A percentile compares a stretch with the other conserved stretches of the same genome.
Conservation (phyloP, 2,113 vertebrate genomes). For the Lepus timidus region DNA sequence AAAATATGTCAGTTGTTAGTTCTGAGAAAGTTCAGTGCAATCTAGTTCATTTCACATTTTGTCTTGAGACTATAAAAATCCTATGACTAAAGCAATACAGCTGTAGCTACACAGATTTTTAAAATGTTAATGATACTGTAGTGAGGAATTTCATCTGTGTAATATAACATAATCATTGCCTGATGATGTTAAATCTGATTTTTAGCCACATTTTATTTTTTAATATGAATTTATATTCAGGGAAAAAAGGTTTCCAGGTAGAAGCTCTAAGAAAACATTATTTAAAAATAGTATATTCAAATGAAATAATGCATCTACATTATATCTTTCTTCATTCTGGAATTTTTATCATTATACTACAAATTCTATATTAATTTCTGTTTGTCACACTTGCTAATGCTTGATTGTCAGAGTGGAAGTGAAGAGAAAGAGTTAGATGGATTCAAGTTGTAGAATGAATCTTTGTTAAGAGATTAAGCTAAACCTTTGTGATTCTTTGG, state of each 20-base stretch:
- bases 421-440: not conserved
- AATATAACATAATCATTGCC: not conserved
- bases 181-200: not conserved
- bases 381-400: not conserved
- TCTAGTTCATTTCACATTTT: not conserved
- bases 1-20: conserved; percentile 24
- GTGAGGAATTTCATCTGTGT: not conserved
- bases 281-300: not conserved
- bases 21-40: not conserved
- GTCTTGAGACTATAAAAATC: not conserved
- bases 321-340: conserved; percentile 10
- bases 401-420: conserved; percentile 29
- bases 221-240: conserved; percentile 22
- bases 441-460: conserved; percentile 53
- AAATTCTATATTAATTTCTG: not conserved
- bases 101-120: not conserved
- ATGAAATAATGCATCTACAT: not conserved
- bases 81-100: not conserved
- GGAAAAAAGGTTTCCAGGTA: not conserved
- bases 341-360: not conserved
- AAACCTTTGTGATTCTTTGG: conserved; percentile 33
- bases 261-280: not conserved
- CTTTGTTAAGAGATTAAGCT: conserved; percentile 49
- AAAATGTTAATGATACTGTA: not conserved
- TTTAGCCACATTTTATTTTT: conserved; percentile 9